Conservation (phyloP, 1,140 invertebrate species). For the Saccostrea echinata region DNA sequence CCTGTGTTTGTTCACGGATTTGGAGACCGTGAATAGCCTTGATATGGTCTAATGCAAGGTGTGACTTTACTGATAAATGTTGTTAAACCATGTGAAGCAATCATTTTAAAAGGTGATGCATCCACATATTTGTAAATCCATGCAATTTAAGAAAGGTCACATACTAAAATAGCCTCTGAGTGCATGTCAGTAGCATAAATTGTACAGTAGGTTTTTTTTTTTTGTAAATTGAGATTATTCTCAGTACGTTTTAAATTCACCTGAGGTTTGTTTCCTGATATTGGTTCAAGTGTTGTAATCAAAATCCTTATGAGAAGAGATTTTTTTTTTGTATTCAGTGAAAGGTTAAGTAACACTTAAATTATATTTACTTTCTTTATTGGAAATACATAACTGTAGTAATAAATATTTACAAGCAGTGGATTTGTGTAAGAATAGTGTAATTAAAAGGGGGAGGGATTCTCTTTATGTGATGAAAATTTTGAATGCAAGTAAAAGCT, state of each 20-base stretch:
- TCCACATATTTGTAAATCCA: conserved; percentile 3
- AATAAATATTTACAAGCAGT: conserved; percentile 2
- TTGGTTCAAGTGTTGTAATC: no score
- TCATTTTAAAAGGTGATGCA: background rate
- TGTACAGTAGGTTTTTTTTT: background rate
- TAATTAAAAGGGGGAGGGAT: background rate
- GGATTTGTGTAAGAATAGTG: background rate
- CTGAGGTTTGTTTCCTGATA: background rate
- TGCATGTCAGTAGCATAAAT: background rate
- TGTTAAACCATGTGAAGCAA: background rate
- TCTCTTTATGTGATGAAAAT: background rate
- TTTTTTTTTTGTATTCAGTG: background rate
- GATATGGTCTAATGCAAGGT: background rate
- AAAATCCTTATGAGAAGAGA: no score
- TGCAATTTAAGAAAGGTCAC: background rate
- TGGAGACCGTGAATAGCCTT: background rate
- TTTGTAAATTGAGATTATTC: background rate
- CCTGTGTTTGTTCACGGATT: background rate
- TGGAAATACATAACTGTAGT: conserved; percentile 6
- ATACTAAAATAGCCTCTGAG: background rate
- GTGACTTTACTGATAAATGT: background rate
- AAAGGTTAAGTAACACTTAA: background rate
- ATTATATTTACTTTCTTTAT: conserved; percentile 20
- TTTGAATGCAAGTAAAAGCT: background rate
- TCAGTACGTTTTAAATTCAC: background rate